phyloP scores from a whole-genome alignment of 2,797 vertebrate species.

The Phaenicophaeus curvirostris region DNA sequence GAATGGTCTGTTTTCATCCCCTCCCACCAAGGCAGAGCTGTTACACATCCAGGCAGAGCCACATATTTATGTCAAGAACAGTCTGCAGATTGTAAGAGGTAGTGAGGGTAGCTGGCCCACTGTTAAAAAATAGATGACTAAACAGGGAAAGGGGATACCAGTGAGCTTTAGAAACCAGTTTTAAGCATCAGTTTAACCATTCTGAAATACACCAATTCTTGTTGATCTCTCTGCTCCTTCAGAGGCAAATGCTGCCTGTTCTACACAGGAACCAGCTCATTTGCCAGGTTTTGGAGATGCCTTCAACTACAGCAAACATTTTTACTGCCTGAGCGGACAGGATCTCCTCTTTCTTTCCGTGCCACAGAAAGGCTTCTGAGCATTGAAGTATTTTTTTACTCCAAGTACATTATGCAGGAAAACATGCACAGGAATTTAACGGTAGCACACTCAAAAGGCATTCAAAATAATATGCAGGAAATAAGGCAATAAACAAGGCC shows the following conservation, averaged over 20 bases:
- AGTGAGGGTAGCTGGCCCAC: neutral
- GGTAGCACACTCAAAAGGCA: neutral
- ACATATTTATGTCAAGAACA: neutral
- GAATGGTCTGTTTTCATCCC: constrained; percentile 3
- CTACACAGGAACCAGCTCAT: neutral
- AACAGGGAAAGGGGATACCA: neutral
- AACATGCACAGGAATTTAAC: neutral
- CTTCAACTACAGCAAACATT: neutral
- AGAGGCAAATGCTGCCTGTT: neutral
- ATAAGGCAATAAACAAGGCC: neutral
- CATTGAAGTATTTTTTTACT: neutral
- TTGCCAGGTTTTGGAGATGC: rapidly evolving
- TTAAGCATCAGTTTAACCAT: neutral
- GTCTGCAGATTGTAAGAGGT: neutral
- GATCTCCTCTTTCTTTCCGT: neutral
- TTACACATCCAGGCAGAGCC: neutral
- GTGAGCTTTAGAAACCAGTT: neutral
- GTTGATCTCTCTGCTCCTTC: neutral
- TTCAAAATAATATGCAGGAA: neutral
- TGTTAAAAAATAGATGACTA: neutral
- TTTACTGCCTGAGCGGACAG: neutral
- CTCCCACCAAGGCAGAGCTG: neutral
- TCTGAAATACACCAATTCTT: neutral
- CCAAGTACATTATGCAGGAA: neutral
- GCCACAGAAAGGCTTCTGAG: neutral